Conservation (phyloP, 2,797 vertebrate species). For the Falco naumanni region DNA sequence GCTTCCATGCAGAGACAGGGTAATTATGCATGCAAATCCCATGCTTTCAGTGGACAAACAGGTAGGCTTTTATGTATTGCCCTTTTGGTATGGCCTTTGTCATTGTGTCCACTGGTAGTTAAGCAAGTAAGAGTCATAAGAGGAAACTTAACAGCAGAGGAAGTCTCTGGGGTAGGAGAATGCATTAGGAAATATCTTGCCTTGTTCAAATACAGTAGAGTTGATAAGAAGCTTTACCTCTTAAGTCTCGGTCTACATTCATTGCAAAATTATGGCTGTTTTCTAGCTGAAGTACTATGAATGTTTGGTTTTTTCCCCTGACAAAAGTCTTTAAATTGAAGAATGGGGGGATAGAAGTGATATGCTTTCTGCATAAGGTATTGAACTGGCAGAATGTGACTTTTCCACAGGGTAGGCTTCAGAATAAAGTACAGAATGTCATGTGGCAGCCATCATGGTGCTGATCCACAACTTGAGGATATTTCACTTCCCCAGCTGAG, state of each 20-base stretch:
- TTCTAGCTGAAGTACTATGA: background rate
- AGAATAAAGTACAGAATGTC: background rate
- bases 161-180: background rate
- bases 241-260: background rate
- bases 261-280: background rate
- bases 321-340: background rate
- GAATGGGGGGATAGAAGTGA: fast-evolving
- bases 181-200: background rate
- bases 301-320: background rate
- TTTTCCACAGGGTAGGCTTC: background rate
- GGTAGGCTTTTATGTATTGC: background rate
- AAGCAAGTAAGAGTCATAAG: background rate
- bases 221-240: background rate
- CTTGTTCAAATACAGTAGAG: background rate
- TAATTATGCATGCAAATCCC: background rate
- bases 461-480: background rate
- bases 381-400: background rate
- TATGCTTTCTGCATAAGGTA: background rate
- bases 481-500: background rate
- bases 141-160: background rate
- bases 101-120: background rate
- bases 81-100: background rate
- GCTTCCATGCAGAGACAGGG: background rate
- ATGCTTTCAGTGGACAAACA: background rate
- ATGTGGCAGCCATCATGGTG: background rate